Conservation (phyloP, 2,797 vertebrate genomes). For the Cacajao melanocephalus region DNA sequence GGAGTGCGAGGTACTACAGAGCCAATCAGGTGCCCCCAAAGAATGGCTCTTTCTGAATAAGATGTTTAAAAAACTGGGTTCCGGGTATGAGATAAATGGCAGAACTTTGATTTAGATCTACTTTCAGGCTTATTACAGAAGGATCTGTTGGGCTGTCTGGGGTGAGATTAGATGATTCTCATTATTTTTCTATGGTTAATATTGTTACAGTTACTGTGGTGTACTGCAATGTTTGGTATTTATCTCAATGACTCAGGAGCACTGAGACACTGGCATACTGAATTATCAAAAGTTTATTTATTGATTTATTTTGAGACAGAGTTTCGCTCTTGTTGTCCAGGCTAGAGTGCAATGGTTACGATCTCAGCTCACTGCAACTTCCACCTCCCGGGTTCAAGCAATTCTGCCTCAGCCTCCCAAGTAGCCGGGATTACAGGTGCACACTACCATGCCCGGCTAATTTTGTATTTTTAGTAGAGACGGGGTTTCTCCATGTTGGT, state of each 20-base stretch:
- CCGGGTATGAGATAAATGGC: accelerated
- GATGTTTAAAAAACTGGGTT: not conserved
- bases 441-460: accelerated
- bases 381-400: not conserved
- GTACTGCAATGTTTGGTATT: accelerated
- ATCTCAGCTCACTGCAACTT: not conserved
- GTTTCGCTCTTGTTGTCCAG: not conserved
- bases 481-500: not conserved
- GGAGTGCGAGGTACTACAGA: not conserved
- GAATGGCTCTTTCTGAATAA: not conserved
- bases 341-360: not conserved
- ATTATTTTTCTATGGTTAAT: accelerated
- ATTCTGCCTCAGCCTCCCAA: not conserved
- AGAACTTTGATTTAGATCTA: accelerated
- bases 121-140: accelerated
- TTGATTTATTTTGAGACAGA: not conserved
- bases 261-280: accelerated
- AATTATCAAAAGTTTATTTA: not conserved
- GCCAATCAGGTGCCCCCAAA: not conserved
- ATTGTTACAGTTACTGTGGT: accelerated
- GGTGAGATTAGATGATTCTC: accelerated
- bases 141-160: accelerated
- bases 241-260: accelerated
- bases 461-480: not conserved
- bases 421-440: not conserved